A percentile compares a stretch with the other conserved stretches of the same genome.
Conservation (phyloP, 92 coral and sea anemone species). For the Epizoanthus illoricatus region DNA sequence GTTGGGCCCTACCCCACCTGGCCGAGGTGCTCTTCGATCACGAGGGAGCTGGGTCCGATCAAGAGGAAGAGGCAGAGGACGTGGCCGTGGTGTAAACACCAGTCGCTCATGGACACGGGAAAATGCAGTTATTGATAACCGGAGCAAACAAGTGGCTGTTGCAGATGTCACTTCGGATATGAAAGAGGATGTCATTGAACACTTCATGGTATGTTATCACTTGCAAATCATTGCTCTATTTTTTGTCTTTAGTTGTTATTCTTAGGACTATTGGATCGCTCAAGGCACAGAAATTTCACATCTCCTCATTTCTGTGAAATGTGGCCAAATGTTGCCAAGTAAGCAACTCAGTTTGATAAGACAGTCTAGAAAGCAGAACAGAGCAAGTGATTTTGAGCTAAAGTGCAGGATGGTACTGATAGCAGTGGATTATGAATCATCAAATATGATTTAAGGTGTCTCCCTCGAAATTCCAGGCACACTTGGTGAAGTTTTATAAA, state of each 20-base stretch:
- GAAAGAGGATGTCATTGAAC: slow-evolving; percentile 71
- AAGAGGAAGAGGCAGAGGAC: slow-evolving; percentile 82
- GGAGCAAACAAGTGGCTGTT: slow-evolving; percentile 82
- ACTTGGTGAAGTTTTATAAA: no score
- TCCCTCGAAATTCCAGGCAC: no score
- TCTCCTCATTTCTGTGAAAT: neutral
- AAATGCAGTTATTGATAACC: slow-evolving; percentile 82
- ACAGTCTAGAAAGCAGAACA: neutral
- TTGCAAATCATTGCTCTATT: neutral
- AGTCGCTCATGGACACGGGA: slow-evolving; percentile 86
- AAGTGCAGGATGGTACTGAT: neutral
- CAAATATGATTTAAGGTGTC: no score
- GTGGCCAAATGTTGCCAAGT: neutral
- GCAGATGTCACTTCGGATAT: slow-evolving; percentile 71
- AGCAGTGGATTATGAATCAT: no score
- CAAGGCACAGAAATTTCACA: no score
- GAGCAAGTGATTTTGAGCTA: neutral
- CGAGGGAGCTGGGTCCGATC: slow-evolving; percentile 37
- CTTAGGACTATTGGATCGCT: no score
- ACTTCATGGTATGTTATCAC: slow-evolving; percentile 69
- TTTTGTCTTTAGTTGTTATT: no score
- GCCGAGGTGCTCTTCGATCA: slow-evolving; percentile 47
- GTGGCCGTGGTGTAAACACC: slow-evolving; percentile 67
- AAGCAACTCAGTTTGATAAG: neutral
- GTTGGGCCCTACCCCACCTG: slow-evolving; percentile 66